Conservation (phyloP, 2,888 invertebrate genomes). For the Drosophila affinis region DNA sequence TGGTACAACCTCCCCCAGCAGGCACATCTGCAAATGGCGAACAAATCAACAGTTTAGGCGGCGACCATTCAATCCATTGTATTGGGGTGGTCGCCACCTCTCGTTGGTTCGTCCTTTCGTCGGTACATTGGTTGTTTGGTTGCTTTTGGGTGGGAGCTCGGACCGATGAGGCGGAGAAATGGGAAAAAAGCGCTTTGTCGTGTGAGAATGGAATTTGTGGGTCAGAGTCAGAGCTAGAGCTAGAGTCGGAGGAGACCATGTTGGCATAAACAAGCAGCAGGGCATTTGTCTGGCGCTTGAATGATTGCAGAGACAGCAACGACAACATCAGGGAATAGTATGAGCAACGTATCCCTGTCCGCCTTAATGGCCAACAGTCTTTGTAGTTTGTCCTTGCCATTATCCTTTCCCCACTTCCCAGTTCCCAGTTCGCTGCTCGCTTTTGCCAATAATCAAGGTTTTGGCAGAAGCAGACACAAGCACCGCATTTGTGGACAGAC, state of each 20-base stretch:
- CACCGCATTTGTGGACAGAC: background rate
- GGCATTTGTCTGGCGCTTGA: conserved; percentile 70
- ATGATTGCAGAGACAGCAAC: conserved; percentile 57
- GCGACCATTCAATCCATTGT: conserved; percentile 34
- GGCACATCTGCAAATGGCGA: background rate
- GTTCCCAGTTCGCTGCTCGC: conserved; percentile 27
- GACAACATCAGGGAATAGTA: conserved; percentile 20
- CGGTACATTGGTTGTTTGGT: background rate
- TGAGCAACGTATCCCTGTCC: conserved; percentile 36
- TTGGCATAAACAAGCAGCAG: conserved; percentile 62
- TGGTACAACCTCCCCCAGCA: too few relatives aligned
- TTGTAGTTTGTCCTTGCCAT: conserved; percentile 36
- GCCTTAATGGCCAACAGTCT: conserved; percentile 32
- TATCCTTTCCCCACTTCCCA: conserved; percentile 37
- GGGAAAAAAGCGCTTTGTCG: conserved; percentile 3
- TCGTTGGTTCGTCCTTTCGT: conserved; percentile 37
- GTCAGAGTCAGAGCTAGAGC: conserved; percentile 4
- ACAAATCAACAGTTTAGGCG: conserved; percentile 51
- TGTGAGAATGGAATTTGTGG: conserved; percentile 14
- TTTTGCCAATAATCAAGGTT: conserved; percentile 62
- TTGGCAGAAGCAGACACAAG: conserved; percentile 28
- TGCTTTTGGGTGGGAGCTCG: conserved; percentile 30
- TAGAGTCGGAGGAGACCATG: conserved; percentile 56
- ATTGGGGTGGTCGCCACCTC: conserved; percentile 18
- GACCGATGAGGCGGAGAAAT: conserved; percentile 9